Evolutionary conservation across 2,888 invertebrate genomes (phyloP).

Genomic region (Aleiodes leptofemur): DNA sequence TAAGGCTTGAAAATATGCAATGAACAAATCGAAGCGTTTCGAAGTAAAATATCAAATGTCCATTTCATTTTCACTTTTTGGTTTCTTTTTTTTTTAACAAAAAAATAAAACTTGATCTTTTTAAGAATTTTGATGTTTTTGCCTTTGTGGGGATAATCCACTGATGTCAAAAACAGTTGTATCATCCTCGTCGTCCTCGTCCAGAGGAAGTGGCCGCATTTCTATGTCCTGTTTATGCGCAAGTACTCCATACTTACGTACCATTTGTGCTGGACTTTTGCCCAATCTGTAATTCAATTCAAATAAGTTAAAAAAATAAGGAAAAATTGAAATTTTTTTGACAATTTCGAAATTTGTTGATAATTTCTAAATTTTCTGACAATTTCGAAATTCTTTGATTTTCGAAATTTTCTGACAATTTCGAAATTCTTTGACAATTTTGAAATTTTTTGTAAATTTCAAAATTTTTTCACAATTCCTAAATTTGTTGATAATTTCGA

Average conservation of each 20-base stretch:
- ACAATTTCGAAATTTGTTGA: too few relatives aligned
- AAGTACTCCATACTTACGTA: slow-evolving; percentile 74
- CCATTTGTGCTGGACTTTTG: slow-evolving; percentile 72
- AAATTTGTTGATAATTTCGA: too few relatives aligned
- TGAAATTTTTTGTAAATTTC: too few relatives aligned
- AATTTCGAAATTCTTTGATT: too few relatives aligned
- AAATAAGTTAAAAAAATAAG: not conserved
- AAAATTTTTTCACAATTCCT: too few relatives aligned
- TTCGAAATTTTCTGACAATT: too few relatives aligned
- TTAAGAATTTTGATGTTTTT: slow-evolving; percentile 52
- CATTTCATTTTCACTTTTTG: slow-evolving; percentile 45
- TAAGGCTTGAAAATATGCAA: slow-evolving; percentile 29
- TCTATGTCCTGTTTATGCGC: slow-evolving; percentile 75
- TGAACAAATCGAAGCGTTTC: slow-evolving; percentile 14
- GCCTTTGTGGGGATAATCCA: slow-evolving; percentile 55
- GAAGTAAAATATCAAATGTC: slow-evolving; percentile 2
- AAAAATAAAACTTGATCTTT: not conserved
- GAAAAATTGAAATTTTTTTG: too few relatives aligned
- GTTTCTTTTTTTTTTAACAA: slow-evolving; percentile 47
- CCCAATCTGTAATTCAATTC: slow-evolving; percentile 63
- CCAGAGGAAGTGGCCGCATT: slow-evolving; percentile 75
- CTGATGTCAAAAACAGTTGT: slow-evolving; percentile 73
- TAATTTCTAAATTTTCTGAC: too few relatives aligned
- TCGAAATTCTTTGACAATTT: too few relatives aligned
- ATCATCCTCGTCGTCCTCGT: slow-evolving; percentile 76